Conservation (phyloP, 2,113 vertebrate species). For the Bubalus kerabau region DNA sequence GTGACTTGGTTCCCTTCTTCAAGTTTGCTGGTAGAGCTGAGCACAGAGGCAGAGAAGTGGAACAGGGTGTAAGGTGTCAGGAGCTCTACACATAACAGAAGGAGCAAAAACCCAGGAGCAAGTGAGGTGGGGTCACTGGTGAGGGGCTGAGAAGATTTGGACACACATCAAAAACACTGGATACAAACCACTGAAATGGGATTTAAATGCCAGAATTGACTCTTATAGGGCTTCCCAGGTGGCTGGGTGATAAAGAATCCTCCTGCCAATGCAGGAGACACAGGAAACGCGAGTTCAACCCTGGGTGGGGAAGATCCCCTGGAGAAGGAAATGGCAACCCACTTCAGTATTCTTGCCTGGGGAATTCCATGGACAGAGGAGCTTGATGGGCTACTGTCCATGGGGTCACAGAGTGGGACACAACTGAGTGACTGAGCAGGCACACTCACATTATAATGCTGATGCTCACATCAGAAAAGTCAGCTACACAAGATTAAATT, state of each 20-base stretch:
- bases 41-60: not conserved
- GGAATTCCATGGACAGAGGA: not conserved
- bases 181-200: not conserved
- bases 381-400: not conserved
- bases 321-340: not conserved
- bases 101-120: not conserved
- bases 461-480: not conserved
- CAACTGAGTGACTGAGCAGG: rapidly evolving
- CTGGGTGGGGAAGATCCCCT: not conserved
- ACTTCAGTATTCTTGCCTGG: not conserved
- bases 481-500: not conserved
- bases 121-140: not conserved
- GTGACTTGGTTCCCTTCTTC: not conserved
- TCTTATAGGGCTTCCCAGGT: not conserved
- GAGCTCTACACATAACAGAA: not conserved
- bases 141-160: not conserved
- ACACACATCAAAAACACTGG: not conserved
- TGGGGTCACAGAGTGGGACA: not conserved
- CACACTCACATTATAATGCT: not conserved
- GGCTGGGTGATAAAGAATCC: not conserved
- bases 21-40: not conserved
- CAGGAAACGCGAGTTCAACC: not conserved
- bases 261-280: not conserved
- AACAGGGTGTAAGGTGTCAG: not conserved
- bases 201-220: not conserved